Base-by-base conservation (phyloP, 1,140 invertebrate genomes). In the Cydia pomonella region DNA sequence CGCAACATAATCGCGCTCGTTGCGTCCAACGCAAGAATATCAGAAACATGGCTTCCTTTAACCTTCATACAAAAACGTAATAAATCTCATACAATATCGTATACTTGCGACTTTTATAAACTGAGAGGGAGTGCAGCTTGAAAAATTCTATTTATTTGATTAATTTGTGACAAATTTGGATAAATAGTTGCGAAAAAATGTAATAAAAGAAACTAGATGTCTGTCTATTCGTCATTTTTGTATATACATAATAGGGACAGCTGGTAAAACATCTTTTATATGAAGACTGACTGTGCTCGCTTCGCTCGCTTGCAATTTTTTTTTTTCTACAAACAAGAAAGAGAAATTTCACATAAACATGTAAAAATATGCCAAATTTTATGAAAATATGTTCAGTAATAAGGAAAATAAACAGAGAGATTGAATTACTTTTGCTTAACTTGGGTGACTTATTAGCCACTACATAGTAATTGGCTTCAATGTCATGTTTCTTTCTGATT, bases 1-100 rank as follows among this genome's bases (percentile, higher is more conserved):
- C 88, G 84, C 83, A 84, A 72, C 78, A 84, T 89, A 92, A 89
- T 90, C 87, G 87, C 76, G 83, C 82, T 89, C 87, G 84, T 84
- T 89, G 85, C 84, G 85, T 86, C 84, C 76, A 82, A 77, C 84
- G 86, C 81, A 84, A 84, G 84, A 86, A 84, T 80, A 82, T 80
- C 79, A 59, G 21, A 23, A 59, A 59, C 53, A 59, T 59, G 53
- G 53, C 53, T n/a, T 50, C 50, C 44, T 47, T 53, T 12, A 21
- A 12, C 9, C 53, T 12, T 4, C 9, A 59, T n/a, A 21, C 16
- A 59, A 59, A 59, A 59, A 59, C 53, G 53, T n/a, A 59, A 0
- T 59, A 59, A 23, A 21, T 10, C 53, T 5, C n/a, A 23, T n/a
- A 59, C 16, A 59, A n/a, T 1, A 1, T n/a, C 9, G 23, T n/a